A percentile compares a stretch with the other conserved stretches of the same genome.
Conservation (phyloP, 2,113 vertebrate species). For the Dicaeum eximium region DNA sequence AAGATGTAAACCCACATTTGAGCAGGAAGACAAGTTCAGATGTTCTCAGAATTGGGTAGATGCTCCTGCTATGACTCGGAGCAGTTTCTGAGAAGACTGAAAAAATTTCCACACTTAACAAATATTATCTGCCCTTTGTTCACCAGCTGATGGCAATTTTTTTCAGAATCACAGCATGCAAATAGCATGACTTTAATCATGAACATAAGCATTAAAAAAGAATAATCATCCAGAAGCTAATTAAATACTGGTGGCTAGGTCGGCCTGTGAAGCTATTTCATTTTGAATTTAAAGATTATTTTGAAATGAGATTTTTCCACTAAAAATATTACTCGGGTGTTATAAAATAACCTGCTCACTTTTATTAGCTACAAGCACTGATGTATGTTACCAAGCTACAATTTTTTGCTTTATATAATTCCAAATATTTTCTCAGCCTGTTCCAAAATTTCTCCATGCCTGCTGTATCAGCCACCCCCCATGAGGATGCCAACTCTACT, state of each 20-base stretch:
- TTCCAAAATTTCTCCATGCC: neutral
- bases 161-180: slow-evolving; percentile 4
- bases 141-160: neutral
- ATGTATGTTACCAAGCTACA: neutral
- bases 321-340: neutral
- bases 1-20: neutral
- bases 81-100: slow-evolving; percentile 23
- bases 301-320: neutral
- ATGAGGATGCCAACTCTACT: neutral
- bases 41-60: neutral
- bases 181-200: slow-evolving; percentile 23
- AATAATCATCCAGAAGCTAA: neutral
- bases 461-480: neutral
- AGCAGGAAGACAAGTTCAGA: neutral
- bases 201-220: slow-evolving; percentile 3
- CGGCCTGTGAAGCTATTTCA: neutral
- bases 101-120: slow-evolving; percentile 7
- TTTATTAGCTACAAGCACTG: neutral
- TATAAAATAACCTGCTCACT: neutral
- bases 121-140: neutral
- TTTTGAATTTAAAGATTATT: slow-evolving; percentile 15
- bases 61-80: neutral
- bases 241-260: neutral
- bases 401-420: neutral
- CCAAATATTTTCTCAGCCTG: neutral